Conservation (phyloP, 2,113 vertebrate genomes). For the Camelus dromedarius region DNA sequence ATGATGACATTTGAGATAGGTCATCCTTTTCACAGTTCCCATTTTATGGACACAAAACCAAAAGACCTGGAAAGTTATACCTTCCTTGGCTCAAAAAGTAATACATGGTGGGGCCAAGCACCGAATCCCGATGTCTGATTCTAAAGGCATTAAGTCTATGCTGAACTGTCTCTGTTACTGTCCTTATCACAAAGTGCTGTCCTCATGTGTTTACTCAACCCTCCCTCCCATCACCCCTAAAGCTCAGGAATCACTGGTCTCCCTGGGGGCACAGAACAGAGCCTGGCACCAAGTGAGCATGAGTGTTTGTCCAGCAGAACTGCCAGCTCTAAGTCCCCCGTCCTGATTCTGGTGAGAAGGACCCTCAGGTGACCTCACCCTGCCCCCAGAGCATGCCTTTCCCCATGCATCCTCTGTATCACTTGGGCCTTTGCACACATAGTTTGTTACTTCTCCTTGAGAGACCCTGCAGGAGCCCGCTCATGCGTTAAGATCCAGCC, state of each 20-base stretch:
- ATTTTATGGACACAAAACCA: neutral
- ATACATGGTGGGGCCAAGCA: too few relatives aligned
- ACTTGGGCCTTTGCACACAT: too few relatives aligned
- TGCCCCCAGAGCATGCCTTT: neutral
- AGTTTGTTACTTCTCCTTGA: neutral
- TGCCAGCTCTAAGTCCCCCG: neutral
- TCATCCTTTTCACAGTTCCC: neutral
- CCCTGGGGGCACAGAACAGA: neutral
- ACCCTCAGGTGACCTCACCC: neutral
- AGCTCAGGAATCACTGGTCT: neutral
- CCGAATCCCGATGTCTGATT: neutral
- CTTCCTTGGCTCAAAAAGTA: neutral
- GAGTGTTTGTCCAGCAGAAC: neutral
- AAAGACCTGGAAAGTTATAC: neutral
- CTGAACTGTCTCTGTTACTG: neutral
- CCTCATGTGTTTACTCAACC: too few relatives aligned
- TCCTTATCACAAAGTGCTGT: neutral
- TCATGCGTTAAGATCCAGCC: neutral
- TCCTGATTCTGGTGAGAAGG: neutral
- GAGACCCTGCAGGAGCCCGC: neutral
- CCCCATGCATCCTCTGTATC: accelerated
- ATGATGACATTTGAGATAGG: neutral
- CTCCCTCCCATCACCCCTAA: neutral
- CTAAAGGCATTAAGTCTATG: neutral
- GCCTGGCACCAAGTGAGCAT: accelerated